Percentiles rank a stretch among this genome's conserved stretches.
phyloP scores from a whole-genome alignment of 2,888 invertebrate species.

The Ennomos erosarius region DNA sequence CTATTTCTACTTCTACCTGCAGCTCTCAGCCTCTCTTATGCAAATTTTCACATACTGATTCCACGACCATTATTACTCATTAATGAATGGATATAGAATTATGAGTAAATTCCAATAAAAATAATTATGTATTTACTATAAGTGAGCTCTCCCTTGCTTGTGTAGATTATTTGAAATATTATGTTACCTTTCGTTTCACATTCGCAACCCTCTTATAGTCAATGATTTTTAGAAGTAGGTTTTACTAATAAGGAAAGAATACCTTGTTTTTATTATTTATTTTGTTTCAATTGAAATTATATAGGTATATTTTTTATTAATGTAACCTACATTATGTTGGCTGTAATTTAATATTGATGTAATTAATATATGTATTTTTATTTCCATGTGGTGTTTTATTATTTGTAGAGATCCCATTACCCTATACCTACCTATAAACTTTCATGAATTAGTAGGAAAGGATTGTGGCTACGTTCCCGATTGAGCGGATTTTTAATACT shows the following conservation, averaged over 20 bases:
- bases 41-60: constrained; percentile 44
- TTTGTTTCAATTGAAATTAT: constrained; percentile 83
- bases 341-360: constrained; percentile 85
- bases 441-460: constrained; percentile 3
- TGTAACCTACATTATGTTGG: constrained; percentile 85
- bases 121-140: constrained; percentile 71
- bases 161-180: constrained; percentile 72
- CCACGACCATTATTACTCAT: constrained; percentile 66
- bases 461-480: no score
- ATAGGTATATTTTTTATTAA: constrained; percentile 85
- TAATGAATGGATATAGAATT: constrained; percentile 74
- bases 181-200: constrained; percentile 76
- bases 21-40: not conserved
- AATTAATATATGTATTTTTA: constrained; percentile 86
- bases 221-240: constrained; percentile 79
- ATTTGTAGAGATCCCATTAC: not conserved
- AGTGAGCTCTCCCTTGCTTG: constrained; percentile 82
- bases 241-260: constrained; percentile 77
- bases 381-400: constrained; percentile 75
- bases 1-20: no score
- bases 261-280: constrained; percentile 85
- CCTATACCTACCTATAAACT: no score
- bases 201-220: constrained; percentile 78
- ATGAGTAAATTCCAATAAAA: constrained; percentile 82
- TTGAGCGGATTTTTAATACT: no score